Evolutionary conservation across 1,140 invertebrate species (phyloP), one percentile per base, ranked within the genome.

Genomic region (Popillia japonica): DNA sequence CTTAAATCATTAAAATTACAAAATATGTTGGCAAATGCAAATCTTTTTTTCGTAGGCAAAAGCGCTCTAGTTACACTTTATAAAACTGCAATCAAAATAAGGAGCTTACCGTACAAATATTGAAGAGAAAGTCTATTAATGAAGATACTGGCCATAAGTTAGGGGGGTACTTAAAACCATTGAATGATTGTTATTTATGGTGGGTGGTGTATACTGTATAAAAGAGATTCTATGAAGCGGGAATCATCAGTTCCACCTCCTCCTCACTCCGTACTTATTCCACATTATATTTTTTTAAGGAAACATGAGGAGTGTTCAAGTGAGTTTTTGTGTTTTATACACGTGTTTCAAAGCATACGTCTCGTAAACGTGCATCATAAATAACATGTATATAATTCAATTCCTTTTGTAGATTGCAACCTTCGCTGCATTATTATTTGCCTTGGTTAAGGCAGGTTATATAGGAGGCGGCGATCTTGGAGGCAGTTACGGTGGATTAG

Each of bases 401-500:
- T 68, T 22, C 27, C 11, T 68, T 27, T 68, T 68, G 20, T 22
- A 68, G 61, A 68, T 68, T 68, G 61, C 61, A 11, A 34, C 22
- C 61, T 76, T 73, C 76, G 61, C 80, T 34, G 72, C 64, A 14
- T n/a, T 82, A 23, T 76, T 72, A 40, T 3, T 77, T 20, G 78
- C 77, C 42, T 27, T 48, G 20, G 77, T 40, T 14, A 40, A 79
- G 17, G 82, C 82, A 20, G 81, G 80, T 42, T 78, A 77, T 72
- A 22, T 82, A 48, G 61, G 61, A 34, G 76, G 75, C 22, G 81
- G 77, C 34, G 59, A 41, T 23, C 17, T 68, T 68, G 61, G 61
- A 68, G 61, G 61, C 20, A 68, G 27, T 14, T 68, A 68, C 22
- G 72, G 34, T 41, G 44, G 73, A 40, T 77, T 72, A 23, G 76